Percentiles rank a stretch among this genome's conserved stretches.
Evolutionary conservation across 2,888 invertebrate genomes (phyloP).

Genomic region (Acanthosepion pharaonis): DNA sequence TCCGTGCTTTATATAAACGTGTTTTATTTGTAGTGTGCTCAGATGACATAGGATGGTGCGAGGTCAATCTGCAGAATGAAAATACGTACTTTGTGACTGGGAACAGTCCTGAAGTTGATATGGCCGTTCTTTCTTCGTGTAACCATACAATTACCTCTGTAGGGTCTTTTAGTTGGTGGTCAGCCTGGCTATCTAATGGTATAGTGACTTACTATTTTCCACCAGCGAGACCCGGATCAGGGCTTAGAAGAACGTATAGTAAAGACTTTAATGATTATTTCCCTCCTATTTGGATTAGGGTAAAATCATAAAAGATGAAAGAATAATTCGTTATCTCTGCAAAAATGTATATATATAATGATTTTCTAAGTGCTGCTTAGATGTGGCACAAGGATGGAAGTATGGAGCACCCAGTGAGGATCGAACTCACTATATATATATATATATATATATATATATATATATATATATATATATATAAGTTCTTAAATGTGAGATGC

Average conservation of each 20-base stretch:
- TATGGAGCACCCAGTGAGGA: no score
- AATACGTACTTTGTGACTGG: neutral
- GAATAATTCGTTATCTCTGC: no score
- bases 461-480: no score
- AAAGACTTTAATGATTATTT: neutral
- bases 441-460: no score
- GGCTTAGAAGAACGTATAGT: neutral
- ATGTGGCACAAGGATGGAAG: no score
- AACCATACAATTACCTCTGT: slow-evolving; percentile 40
- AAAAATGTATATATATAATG: no score
- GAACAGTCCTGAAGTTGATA: neutral
- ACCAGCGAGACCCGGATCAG: neutral
- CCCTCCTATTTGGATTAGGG: neutral
- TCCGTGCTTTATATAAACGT: neutral
- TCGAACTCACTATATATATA: no score
- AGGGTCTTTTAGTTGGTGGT: slow-evolving; percentile 42
- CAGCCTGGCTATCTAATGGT: slow-evolving; percentile 24
- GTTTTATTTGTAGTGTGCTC: slow-evolving; percentile 41
- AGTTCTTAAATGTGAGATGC: no score
- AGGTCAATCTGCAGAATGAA: neutral
- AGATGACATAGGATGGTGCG: neutral
- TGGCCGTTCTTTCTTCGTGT: neutral
- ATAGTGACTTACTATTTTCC: neutral
- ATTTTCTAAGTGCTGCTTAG: no score
- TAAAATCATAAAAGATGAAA: neutral